These are phyloP conservation scores for Thera obeliscata DNA, from an alignment of 2,888 invertebrate genomes.

Conservation along the genomic window DNA sequence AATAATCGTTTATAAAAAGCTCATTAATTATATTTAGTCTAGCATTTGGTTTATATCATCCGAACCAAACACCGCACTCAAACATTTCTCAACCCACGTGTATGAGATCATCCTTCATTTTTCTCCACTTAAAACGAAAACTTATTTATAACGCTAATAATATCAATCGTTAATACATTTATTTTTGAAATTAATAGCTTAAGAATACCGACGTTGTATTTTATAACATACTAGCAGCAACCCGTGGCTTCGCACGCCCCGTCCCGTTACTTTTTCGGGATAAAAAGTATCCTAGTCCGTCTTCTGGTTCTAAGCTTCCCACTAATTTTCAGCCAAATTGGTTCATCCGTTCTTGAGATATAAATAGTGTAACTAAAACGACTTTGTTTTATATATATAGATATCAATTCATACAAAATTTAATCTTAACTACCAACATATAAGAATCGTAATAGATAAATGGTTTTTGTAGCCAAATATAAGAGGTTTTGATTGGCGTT, in stretches of 20 bases:
- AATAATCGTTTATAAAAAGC: background rate
- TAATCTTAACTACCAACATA: background rate
- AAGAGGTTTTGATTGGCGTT: background rate
- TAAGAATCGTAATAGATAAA: background rate
- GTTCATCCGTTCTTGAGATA: too few species aligned
- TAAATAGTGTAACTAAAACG: too few species aligned
- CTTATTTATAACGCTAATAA: constrained; percentile 8
- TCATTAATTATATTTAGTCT: background rate
- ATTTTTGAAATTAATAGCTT: constrained; percentile 9
- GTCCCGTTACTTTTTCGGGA: too few species aligned
- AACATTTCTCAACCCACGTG: background rate
- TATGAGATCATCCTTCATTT: constrained; percentile 12
- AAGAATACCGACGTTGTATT: constrained; percentile 6
- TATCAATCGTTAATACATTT: constrained; percentile 16
- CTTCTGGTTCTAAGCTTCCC: too few species aligned
- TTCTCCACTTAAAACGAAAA: constrained; percentile 17
- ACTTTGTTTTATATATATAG: too few species aligned
- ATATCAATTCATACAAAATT: background rate
- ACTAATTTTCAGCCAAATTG: too few species aligned
- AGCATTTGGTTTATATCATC: constrained; percentile 11
- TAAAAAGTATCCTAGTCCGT: too few species aligned
- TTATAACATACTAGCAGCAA: background rate
- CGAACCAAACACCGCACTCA: constrained; percentile 5
- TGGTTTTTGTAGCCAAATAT: constrained; percentile 1
- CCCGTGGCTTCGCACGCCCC: too few species aligned